A percentile compares a stretch with the other conserved stretches of the same genome.
These are phyloP conservation scores for Hypsopygia costalis DNA, from an alignment of 2,888 invertebrate species.

Conservation along the genomic window DNA sequence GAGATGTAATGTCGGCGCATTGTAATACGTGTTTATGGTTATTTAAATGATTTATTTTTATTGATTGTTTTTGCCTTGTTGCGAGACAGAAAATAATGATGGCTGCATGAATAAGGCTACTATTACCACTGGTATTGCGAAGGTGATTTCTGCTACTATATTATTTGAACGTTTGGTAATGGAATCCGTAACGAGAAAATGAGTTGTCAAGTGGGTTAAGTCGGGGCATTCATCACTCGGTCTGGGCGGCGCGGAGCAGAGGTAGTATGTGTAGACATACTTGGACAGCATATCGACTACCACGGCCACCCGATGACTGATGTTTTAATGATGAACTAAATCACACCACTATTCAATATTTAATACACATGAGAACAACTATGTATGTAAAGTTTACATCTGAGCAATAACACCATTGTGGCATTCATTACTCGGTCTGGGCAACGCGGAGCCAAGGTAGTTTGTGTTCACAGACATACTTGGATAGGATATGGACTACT, in stretches of 20 bases:
- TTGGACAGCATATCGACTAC: conserved; percentile 28
- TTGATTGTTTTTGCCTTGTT: conserved; percentile 80
- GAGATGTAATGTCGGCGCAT: conserved; percentile 78
- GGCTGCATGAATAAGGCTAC: conserved; percentile 70
- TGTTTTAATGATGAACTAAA: conserved; percentile 16
- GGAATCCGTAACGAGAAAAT: conserved; percentile 72
- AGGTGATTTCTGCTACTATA: conserved; percentile 67
- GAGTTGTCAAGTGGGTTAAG: conserved; percentile 70
- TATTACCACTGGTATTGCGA: conserved; percentile 66
- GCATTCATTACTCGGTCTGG: no score
- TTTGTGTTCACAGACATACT: no score
- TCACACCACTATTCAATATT: no score
- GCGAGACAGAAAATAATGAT: conserved; percentile 79
- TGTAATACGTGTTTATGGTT: conserved; percentile 79
- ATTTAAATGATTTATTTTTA: conserved; percentile 81
- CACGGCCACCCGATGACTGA: conserved; percentile 31
- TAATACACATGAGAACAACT: no score
- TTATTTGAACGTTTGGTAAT: conserved; percentile 73
- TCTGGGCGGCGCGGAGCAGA: conserved; percentile 31
- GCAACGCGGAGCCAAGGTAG: no score
- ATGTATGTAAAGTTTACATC: no score
- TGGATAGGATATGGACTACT: no score
- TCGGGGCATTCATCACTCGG: conserved; percentile 58
- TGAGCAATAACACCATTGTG: no score
- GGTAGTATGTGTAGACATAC: conserved; percentile 34